A percentile compares a stretch with the other conserved stretches of the same genome.
Conservation (phyloP, 2,113 vertebrate genomes). For the Dromas ardeola region DNA sequence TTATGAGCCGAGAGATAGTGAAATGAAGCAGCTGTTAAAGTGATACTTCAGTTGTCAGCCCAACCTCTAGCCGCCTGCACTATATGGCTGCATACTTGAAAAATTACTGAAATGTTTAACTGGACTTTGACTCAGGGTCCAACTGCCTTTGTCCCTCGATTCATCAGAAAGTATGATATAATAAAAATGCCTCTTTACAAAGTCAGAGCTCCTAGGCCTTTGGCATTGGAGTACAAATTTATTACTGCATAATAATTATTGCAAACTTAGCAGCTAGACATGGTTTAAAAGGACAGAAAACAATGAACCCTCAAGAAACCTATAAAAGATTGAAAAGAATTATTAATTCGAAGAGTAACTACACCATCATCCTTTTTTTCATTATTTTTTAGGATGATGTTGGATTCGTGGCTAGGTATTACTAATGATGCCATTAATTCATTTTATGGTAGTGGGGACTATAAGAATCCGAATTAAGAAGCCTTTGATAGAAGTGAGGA, state of each 20-base stretch:
- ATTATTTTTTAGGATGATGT: not conserved
- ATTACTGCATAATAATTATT: not conserved
- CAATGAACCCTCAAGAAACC: not conserved
- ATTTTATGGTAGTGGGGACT: not conserved
- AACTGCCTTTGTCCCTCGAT: not conserved
- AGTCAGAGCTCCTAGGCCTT: not conserved
- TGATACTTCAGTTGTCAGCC: conserved; percentile 32
- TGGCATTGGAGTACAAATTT: not conserved
- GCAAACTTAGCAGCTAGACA: not conserved
- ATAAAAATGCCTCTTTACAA: conserved; percentile 14
- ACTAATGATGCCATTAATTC: not conserved
- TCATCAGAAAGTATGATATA: not conserved
- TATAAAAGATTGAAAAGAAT: not conserved
- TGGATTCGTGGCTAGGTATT: not conserved
- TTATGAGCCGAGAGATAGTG: conserved; percentile 44
- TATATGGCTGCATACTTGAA: not conserved
- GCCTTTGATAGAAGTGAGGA: not conserved
- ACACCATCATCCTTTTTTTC: not conserved
- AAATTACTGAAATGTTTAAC: conserved; percentile 60
- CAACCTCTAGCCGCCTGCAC: not conserved
- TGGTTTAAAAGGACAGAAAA: conserved; percentile 8
- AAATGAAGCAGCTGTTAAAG: conserved; percentile 64
- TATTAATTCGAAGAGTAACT: not conserved
- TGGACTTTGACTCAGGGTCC: conserved; percentile 45
- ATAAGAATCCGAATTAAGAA: not conserved